Evolutionary conservation across 1,140 invertebrate species (phyloP).

Genomic region (Pogonomyrmex barbatus): DNA sequence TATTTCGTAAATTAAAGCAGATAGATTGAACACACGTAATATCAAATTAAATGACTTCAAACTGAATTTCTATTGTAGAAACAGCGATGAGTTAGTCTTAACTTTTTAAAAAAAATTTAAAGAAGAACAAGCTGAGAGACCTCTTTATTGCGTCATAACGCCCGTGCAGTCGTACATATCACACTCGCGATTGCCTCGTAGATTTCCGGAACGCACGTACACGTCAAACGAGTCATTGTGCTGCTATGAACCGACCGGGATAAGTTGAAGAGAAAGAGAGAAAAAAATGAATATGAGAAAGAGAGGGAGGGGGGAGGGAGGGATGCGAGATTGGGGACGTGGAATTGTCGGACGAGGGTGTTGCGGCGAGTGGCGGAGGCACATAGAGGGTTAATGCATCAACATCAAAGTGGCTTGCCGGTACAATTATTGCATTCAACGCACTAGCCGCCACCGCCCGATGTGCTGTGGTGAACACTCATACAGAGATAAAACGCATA

Average conservation of each 20-base stretch:
- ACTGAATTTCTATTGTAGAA: no score
- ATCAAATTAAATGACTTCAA: no score
- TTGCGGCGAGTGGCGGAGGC: slow-evolving; percentile 60
- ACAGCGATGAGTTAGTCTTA: no score
- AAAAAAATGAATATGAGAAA: neutral
- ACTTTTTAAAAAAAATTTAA: neutral
- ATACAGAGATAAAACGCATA: slow-evolving; percentile 23
- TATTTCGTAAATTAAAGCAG: no score
- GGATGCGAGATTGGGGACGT: slow-evolving; percentile 14
- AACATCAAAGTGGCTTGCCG: slow-evolving; percentile 81
- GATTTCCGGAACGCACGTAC: slow-evolving; percentile 43
- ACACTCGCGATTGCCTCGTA: slow-evolving; percentile 35
- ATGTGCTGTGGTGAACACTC: slow-evolving; percentile 38
- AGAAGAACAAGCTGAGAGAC: neutral
- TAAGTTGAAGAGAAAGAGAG: neutral
- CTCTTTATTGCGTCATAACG: neutral
- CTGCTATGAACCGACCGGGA: neutral
- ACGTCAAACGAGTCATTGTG: slow-evolving; percentile 45
- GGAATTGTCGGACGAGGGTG: slow-evolving; percentile 23
- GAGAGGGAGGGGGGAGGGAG: neutral
- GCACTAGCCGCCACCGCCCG: slow-evolving; percentile 56
- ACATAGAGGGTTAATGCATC: slow-evolving; percentile 80
- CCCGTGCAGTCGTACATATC: slow-evolving; percentile 1
- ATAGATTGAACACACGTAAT: no score
- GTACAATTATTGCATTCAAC: slow-evolving; percentile 82